Base-by-base conservation (phyloP, 2,888 invertebrate genomes). In the Drosophila kuntzei region DNA sequence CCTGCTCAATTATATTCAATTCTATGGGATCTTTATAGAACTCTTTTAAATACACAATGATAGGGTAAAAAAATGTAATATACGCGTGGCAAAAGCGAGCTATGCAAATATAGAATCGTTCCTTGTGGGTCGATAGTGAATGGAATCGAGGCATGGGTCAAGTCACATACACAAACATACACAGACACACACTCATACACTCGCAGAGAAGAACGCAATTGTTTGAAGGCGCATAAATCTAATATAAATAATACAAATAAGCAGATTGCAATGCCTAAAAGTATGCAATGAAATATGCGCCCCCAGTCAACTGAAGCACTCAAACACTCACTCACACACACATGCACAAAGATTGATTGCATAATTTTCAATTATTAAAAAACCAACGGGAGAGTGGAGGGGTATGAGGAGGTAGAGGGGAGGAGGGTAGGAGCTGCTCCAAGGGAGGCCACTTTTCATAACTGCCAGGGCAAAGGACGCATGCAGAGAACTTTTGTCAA, bases 321-420 rank as follows among this genome's bases (percentile, higher is more conserved):
- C 44, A 46, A 58, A 25, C 67, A 20, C 27, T 18, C 27, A 57
- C 34, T 25, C 51, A n/a, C 27, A 51, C 25, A 22, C 25, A 29
- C 32, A 36, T 20, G 57, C 36, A 12, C 34, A 41, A 50, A 58
- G 78, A 78, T 77, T 75, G 73, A 82, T 80, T 87, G 85, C 82
- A 82, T 79, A 84, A 84, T 76, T 72, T 81, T 80, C 81, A 84
- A 87, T 80, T 85, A 80, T 80, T 84, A 78, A 81, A 81, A 83
- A 73, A 63, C 72, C 58, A 77, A 75, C 79, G 18, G 53, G 12
- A 18, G 18, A 32, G 8, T n/a, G n/a, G n/a, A n/a, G 29, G 41
- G 9, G 9, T 14, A 14, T 14, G 49, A 51, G 41, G 16, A 14
- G 16, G 9, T 18, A 36, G 37, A 8, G 36, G 41, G 18, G 41